phyloP scores from a whole-genome alignment of 2,113 vertebrate species.

The Chaenocephalus aceratus region DNA sequence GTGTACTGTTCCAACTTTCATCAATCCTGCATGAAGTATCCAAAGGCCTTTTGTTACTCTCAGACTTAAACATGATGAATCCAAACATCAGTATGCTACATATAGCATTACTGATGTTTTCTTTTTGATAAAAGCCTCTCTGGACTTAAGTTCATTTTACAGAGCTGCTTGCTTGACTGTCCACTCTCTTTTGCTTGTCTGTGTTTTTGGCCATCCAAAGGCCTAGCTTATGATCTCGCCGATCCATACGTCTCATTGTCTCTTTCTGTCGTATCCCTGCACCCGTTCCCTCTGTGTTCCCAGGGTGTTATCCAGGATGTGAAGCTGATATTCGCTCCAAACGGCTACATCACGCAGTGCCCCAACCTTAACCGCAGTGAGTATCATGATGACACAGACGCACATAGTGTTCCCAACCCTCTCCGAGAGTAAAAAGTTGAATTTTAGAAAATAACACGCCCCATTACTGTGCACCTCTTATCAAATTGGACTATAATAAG shows the following conservation, averaged over 20 bases:
- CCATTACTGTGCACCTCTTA: conserved; percentile 15
- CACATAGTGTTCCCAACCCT: background rate
- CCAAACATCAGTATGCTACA: no score
- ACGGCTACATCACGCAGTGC: conserved; percentile 94
- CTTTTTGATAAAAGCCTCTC: no score
- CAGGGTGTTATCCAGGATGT: conserved; percentile 96
- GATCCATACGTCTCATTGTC: background rate
- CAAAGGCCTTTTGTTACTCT: no score
- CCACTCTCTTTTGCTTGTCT: no score
- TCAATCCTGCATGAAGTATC: no score
- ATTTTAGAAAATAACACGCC: background rate
- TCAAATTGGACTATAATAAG: conserved; percentile 22
- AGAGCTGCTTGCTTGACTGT: no score
- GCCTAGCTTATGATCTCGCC: background rate
- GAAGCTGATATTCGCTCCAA: conserved; percentile 93
- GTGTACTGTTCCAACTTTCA: no score
- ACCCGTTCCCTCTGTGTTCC: conserved; percentile 27
- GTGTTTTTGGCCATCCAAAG: background rate
- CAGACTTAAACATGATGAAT: no score
- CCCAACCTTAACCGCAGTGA: conserved; percentile 99
- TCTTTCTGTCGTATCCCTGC: background rate
- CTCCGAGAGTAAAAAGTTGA: background rate
- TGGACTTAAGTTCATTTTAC: no score
- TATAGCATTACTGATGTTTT: no score
- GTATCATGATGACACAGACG: conserved; percentile 30